These are phyloP conservation scores for Heterodera carotae DNA, from an alignment of 1,140 invertebrate species.

Conservation along the genomic window DNA sequence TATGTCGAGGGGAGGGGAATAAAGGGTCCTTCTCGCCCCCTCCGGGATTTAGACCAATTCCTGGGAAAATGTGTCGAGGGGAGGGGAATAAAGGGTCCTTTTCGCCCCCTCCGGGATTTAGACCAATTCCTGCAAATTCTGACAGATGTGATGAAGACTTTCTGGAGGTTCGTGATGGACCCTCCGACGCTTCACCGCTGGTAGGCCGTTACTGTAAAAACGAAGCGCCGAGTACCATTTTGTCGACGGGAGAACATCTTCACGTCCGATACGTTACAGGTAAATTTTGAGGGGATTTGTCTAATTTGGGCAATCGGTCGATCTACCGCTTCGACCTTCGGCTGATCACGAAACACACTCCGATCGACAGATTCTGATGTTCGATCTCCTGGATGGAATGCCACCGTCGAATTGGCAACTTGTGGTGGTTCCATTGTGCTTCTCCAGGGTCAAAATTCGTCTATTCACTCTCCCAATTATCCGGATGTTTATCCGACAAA, in stretches of 20 bases:
- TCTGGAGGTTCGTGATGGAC: slow-evolving; percentile 57
- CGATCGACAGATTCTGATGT: slow-evolving; percentile 10
- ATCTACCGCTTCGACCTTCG: no score
- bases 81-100: background rate
- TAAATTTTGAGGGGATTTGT: background rate
- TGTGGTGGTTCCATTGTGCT: slow-evolving; percentile 59
- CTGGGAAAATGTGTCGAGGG: slow-evolving; percentile 15
- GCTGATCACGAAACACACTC: no score
- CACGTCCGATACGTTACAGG: slow-evolving; percentile 57
- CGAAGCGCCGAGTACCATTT: slow-evolving; percentile 52
- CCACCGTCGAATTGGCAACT: slow-evolving; percentile 50
- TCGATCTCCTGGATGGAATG: slow-evolving; percentile 52
- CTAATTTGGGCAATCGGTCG: background rate
- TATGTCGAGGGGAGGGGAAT: background rate
- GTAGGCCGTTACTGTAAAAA: slow-evolving; percentile 53
- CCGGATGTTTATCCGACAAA: slow-evolving; percentile 54
- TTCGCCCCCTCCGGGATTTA: no score
- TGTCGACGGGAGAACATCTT: slow-evolving; percentile 57
- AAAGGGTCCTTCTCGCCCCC: no score
- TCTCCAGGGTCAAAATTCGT: slow-evolving; percentile 35
- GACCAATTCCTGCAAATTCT: no score
- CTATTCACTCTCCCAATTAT: slow-evolving; percentile 53
- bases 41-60: no score
- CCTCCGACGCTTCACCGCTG: slow-evolving; percentile 47
- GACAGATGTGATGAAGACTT: slow-evolving; percentile 53